These are phyloP conservation scores for Morelia viridis DNA, from an alignment of 2,797 vertebrate genomes.

Conservation along the genomic window DNA sequence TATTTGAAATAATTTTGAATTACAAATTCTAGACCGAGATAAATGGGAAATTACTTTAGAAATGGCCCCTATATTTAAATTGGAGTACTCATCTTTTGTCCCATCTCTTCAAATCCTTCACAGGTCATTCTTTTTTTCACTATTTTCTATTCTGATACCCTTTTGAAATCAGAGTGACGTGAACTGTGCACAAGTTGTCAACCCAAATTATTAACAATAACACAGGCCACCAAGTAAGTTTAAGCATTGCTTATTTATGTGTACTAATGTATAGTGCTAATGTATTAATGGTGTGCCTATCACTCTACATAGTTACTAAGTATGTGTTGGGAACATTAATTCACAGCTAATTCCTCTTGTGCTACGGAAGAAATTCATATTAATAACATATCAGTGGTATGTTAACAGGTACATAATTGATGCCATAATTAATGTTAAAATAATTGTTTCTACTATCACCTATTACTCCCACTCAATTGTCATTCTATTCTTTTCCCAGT, in stretches of 20 bases:
- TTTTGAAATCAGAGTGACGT: not conserved
- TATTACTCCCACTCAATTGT: not conserved
- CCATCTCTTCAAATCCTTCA: no score
- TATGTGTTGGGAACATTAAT: not conserved
- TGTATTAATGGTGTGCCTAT: not conserved
- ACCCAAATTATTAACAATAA: not conserved
- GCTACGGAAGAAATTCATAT: not conserved
- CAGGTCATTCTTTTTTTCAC: not conserved
- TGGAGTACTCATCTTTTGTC: no score
- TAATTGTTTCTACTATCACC: not conserved
- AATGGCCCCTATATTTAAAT: not conserved
- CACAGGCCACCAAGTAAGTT: not conserved
- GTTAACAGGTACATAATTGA: not conserved
- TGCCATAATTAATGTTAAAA: not conserved
- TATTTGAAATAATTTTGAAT: not conserved
- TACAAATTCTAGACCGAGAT: not conserved
- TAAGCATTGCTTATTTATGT: not conserved
- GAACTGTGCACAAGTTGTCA: not conserved
- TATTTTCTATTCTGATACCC: not conserved
- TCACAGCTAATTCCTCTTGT: not conserved
- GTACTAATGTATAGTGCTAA: not conserved
- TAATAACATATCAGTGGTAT: not conserved
- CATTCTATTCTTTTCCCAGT: slow-evolving; percentile 1
- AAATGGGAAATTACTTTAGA: not conserved
- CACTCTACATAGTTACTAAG: not conserved